Percentiles rank a stretch among this genome's conserved stretches.
Conservation (phyloP, 2,888 invertebrate genomes). For the Patella ulyssiponensis region DNA sequence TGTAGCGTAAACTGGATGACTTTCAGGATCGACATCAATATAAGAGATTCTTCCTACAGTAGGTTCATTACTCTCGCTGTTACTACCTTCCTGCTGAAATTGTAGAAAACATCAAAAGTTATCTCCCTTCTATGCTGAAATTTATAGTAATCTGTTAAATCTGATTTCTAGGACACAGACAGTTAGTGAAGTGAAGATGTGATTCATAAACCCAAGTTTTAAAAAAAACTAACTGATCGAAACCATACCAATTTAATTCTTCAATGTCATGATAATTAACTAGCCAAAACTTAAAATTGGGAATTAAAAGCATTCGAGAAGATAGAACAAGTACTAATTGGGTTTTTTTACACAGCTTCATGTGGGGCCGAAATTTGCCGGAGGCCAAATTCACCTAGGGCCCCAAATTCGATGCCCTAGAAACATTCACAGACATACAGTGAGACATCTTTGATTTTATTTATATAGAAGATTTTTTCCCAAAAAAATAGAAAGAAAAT, state of each 20-base stretch:
- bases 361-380: too few relatives aligned
- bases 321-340: neutral
- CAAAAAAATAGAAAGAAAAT: too few relatives aligned
- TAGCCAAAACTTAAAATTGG: conserved; percentile 16
- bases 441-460: too few relatives aligned
- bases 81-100: conserved; percentile 34
- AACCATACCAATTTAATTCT: too few relatives aligned
- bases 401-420: too few relatives aligned
- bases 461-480: too few relatives aligned
- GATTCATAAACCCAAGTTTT: too few relatives aligned
- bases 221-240: too few relatives aligned
- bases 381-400: too few relatives aligned
- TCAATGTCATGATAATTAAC: too few relatives aligned
- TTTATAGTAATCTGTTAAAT: neutral
- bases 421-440: too few relatives aligned
- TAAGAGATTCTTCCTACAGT: conserved; percentile 56
- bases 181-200: too few relatives aligned
- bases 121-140: conserved; percentile 9
- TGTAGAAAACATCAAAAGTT: conserved; percentile 23
- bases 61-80: conserved; percentile 40
- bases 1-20: conserved; percentile 43
- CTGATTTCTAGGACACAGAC: neutral
- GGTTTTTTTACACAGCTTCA: neutral
- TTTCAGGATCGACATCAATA: conserved; percentile 53
- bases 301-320: conserved; percentile 13